phyloP scores from a whole-genome alignment of 1,140 invertebrate genomes.

The Condylostylus longicornis region DNA sequence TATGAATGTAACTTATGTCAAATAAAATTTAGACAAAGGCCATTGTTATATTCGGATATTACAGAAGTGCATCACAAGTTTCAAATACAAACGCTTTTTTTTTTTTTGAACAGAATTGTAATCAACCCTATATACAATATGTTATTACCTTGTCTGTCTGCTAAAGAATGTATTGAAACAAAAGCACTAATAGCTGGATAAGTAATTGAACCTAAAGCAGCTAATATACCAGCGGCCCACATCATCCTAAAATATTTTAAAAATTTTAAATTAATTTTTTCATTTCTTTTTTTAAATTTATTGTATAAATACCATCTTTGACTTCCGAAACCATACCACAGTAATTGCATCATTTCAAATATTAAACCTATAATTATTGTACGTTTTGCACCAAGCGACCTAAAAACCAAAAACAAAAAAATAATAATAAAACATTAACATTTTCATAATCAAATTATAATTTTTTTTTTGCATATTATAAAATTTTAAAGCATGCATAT shows the following conservation, averaged over 20 bases:
- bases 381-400: conserved; percentile 75
- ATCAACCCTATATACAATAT: neutral
- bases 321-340: conserved; percentile 85
- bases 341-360: conserved; percentile 91
- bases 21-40: no score
- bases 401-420: conserved; percentile 6
- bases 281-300: neutral
- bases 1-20: no score
- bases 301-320: conserved; percentile 35
- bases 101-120: neutral
- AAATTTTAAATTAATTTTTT: neutral
- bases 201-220: conserved; percentile 86
- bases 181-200: conserved; percentile 99
- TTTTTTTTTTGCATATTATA: no score
- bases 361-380: conserved; percentile 93
- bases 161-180: conserved; percentile 90
- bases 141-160: conserved; percentile 89
- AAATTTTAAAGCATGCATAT: no score
- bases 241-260: conserved; percentile 66
- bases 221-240: conserved; percentile 94
- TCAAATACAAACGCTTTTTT: no score
- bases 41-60: no score
- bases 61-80: no score
- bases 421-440: neutral
- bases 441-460: no score